Base-by-base conservation (phyloP, 2,888 invertebrate genomes). In the Aphodius granarius region DNA sequence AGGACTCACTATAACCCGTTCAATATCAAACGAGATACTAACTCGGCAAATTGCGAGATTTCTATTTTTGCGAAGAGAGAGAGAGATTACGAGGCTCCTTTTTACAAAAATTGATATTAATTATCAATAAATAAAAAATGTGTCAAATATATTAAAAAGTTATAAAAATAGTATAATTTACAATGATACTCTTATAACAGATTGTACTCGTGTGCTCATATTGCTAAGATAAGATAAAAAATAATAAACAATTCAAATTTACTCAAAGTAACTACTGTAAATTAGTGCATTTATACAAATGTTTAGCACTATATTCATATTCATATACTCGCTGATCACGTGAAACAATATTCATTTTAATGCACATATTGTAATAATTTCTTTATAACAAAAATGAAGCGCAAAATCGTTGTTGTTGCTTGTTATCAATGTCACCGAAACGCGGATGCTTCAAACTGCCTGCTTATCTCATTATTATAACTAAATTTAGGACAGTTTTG, bases 211-310 rank as follows among this genome's bases (percentile, higher is more conserved):
- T 22, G 65, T 66, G 73, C 21, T 65, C 66, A 19, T 64, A 72
- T 63, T 65, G 23, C 71, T 13, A n/a, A 72, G 79, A 79, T 79
- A 79, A 79, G 79, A 78, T 79, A 78, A 79, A 77, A 75, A 78
- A 77, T 79, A 74, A 78, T 74, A 78, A 79, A 79, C 68, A 77
- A 75, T 74, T 75, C 71, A 71, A 77, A 78, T 78, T 78, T n/a
- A n/a, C n/a, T n/a, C n/a, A n/a, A n/a, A n/a, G n/a, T n/a, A n/a
- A n/a, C n/a, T n/a, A n/a, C n/a, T n/a, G n/a, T n/a, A n/a, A n/a
- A n/a, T n/a, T n/a, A n/a, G n/a, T n/a, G n/a, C n/a, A n/a, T n/a
- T n/a, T n/a, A n/a, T n/a, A n/a, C n/a, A n/a, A n/a, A n/a, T n/a
- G n/a, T n/a, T n/a, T n/a, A n/a, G n/a, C n/a, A n/a, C n/a, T n/a